A percentile compares a stretch with the other conserved stretches of the same genome.
Evolutionary conservation across 2,888 invertebrate genomes (phyloP).

Genomic region (Thereva unica): DNA sequence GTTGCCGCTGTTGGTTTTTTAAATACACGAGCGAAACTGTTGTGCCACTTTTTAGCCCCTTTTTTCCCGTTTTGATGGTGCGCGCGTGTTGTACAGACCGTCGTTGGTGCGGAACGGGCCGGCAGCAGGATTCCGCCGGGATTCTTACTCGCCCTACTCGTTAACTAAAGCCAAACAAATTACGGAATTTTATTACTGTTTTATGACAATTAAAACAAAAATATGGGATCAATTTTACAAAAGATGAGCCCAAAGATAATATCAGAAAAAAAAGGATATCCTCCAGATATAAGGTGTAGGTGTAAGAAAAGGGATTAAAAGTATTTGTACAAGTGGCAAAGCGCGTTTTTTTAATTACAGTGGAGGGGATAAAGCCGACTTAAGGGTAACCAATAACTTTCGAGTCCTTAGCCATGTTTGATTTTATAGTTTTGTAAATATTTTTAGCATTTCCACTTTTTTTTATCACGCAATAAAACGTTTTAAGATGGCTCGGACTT

Average conservation of each 20-base stretch:
- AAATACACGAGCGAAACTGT: conserved; percentile 1
- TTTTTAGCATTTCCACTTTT: too few species aligned
- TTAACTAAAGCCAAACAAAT: conserved; percentile 40
- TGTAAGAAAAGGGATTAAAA: too few species aligned
- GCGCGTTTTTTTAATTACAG: too few species aligned
- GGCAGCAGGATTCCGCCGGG: neutral
- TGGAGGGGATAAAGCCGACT: too few species aligned
- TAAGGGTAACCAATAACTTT: too few species aligned
- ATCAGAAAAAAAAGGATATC: conserved; percentile 15
- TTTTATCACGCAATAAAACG: too few species aligned
- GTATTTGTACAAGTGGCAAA: too few species aligned
- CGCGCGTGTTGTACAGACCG: conserved; percentile 23
- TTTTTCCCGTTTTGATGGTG: conserved; percentile 13
- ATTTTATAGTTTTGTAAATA: too few species aligned
- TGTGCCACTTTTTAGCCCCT: conserved; percentile 29
- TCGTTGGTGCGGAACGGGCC: conserved; percentile 1
- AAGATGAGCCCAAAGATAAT: conserved; percentile 28
- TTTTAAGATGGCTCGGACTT: too few species aligned
- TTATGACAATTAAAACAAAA: conserved; percentile 40
- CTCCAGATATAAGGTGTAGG: too few species aligned
- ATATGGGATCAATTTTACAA: conserved; percentile 39
- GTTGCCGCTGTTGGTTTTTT: conserved; percentile 11
- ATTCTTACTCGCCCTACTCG: conserved; percentile 10
- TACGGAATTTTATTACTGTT: conserved; percentile 40
- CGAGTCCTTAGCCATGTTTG: too few species aligned